A percentile compares a stretch with the other conserved stretches of the same genome.
phyloP scores from a whole-genome alignment of 2,888 invertebrate genomes.

The Nemotelus pantherinus region DNA sequence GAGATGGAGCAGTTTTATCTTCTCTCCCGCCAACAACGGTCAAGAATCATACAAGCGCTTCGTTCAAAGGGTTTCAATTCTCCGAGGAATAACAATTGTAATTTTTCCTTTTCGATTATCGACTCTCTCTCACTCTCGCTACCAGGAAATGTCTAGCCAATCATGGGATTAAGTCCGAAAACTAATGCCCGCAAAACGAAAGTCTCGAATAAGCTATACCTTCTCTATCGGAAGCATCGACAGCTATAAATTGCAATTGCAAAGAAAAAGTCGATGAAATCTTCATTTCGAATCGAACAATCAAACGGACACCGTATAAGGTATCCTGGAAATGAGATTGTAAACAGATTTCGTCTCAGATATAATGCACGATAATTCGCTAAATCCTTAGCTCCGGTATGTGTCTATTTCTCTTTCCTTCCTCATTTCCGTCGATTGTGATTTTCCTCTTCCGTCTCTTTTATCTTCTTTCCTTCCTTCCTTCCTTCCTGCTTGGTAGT shows the following conservation, averaged over 20 bases:
- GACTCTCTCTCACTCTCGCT: constrained; percentile 13
- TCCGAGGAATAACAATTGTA: constrained; percentile 12
- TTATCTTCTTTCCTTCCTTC: constrained; percentile 48
- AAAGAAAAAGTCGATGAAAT: constrained; percentile 9
- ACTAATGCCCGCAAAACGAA: constrained; percentile 20
- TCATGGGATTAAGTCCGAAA: constrained; percentile 38
- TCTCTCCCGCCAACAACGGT: not conserved
- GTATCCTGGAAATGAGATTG: not conserved
- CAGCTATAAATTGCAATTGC: constrained; percentile 6
- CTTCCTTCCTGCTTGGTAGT: constrained; percentile 44
- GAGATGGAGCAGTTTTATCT: constrained; percentile 47
- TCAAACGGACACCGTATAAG: not conserved
- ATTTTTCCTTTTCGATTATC: constrained; percentile 7
- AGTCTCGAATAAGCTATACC: not conserved
- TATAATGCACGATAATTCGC: constrained; percentile 19
- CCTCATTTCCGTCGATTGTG: not conserved
- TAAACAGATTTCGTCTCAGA: constrained; percentile 15
- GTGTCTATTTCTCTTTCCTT: constrained; percentile 5
- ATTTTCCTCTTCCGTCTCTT: constrained; percentile 22
- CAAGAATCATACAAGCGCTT: not conserved
- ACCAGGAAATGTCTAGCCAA: constrained; percentile 42
- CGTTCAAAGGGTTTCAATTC: constrained; percentile 12
- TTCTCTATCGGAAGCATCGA: not conserved
- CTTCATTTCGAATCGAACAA: constrained; percentile 7
- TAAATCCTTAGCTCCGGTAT: constrained; percentile 16